Evolutionary conservation across 2,888 invertebrate species (phyloP).

Genomic region (Acronicta psi): DNA sequence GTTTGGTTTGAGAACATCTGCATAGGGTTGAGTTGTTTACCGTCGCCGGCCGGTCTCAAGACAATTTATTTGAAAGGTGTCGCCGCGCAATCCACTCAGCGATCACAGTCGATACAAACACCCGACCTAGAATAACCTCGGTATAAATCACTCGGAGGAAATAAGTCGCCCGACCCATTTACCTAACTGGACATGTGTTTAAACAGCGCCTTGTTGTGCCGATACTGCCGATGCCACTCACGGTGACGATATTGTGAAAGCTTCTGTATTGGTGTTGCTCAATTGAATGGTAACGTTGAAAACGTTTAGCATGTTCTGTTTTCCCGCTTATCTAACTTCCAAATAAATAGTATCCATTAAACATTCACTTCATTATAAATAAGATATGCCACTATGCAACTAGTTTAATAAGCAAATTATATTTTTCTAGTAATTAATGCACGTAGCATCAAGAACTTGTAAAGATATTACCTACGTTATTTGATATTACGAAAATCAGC

Average conservation of each 20-base stretch:
- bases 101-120: slow-evolving; percentile 76
- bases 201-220: slow-evolving; percentile 62
- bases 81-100: slow-evolving; percentile 85
- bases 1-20: slow-evolving; percentile 82
- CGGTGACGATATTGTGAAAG: slow-evolving; percentile 68
- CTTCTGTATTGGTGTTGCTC: slow-evolving; percentile 59
- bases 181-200: slow-evolving; percentile 74
- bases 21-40: slow-evolving; percentile 86
- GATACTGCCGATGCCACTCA: slow-evolving; percentile 51
- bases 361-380: slow-evolving; percentile 41
- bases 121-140: slow-evolving; percentile 73
- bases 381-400: slow-evolving; percentile 31
- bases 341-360: slow-evolving; percentile 36
- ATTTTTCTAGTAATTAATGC: neutral
- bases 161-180: slow-evolving; percentile 76
- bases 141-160: slow-evolving; percentile 82
- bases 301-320: slow-evolving; percentile 44
- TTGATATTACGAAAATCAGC: neutral
- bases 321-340: slow-evolving; percentile 48
- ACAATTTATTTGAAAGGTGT: slow-evolving; percentile 89
- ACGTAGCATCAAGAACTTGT: neutral
- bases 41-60: slow-evolving; percentile 80
- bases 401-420: slow-evolving; percentile 42
- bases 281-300: slow-evolving; percentile 48
- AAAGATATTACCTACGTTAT: neutral